Conservation (phyloP, 2,797 vertebrate species). For the Rhodeus uyekii region DNA sequence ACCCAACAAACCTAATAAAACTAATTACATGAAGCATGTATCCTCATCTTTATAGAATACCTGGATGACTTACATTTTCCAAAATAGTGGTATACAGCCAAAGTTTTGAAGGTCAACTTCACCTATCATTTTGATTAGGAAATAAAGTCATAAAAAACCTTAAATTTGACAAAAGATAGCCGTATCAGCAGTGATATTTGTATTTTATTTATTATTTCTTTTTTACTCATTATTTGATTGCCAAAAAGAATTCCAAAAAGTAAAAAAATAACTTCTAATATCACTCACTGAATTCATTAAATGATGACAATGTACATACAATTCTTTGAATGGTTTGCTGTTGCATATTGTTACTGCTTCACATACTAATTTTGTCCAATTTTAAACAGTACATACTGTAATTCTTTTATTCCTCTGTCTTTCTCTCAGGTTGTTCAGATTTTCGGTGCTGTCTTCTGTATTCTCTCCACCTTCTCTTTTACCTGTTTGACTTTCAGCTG, state of each 20-base stretch:
- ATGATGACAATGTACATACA: background rate
- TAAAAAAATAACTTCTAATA: background rate
- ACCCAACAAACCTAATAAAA: background rate
- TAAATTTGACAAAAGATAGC: background rate
- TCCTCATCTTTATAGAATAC: background rate
- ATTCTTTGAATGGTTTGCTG: background rate
- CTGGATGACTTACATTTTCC: background rate
- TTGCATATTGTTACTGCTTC: background rate
- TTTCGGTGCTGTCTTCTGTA: constrained; percentile 66
- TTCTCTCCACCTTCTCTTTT: constrained; percentile 66
- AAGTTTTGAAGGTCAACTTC: background rate
- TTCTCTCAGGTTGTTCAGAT: constrained; percentile 70
- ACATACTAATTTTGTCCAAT: background rate
- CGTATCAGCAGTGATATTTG: background rate
- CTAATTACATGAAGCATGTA: background rate
- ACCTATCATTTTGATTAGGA: background rate
- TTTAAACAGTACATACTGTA: background rate
- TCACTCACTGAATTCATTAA: background rate
- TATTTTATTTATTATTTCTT: background rate
- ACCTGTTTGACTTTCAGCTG: constrained; percentile 74
- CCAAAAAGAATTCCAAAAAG: background rate
- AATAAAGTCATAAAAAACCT: background rate
- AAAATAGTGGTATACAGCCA: background rate
- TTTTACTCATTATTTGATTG: background rate
- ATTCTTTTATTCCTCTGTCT: background rate